Evolutionary conservation across 2,888 invertebrate species (phyloP).

Genomic region (Agrochola lychnidis): DNA sequence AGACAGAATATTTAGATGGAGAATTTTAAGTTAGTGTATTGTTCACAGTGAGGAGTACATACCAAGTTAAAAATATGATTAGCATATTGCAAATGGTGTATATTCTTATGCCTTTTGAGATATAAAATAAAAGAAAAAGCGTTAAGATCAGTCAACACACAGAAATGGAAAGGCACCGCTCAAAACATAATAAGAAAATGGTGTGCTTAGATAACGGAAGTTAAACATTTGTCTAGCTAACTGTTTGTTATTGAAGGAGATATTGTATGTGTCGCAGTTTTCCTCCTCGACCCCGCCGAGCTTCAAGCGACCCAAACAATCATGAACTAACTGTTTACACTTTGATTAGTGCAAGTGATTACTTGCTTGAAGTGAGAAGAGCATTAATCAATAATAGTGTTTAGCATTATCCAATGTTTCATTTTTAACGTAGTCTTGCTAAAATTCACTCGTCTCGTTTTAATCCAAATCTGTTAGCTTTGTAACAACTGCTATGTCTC

Average conservation of each 20-base stretch:
- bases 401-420: background rate
- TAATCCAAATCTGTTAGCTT: background rate
- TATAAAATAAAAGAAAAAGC: conserved; percentile 20
- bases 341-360: conserved; percentile 37
- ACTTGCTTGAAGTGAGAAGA: conserved; percentile 21
- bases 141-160: conserved; percentile 17
- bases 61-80: conserved; percentile 43
- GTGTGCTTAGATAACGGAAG: conserved; percentile 49
- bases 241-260: conserved; percentile 52
- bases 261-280: conserved; percentile 53
- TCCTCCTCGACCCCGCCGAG: conserved; percentile 29
- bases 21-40: conserved; percentile 45
- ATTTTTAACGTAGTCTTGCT: background rate
- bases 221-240: conserved; percentile 57
- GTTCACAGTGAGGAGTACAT: conserved; percentile 36
- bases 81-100: conserved; percentile 44
- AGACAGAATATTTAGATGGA: conserved; percentile 42
- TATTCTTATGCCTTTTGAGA: background rate
- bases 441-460: background rate
- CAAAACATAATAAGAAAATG: conserved; percentile 38
- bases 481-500: background rate
- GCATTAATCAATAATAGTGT: background rate
- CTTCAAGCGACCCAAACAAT: conserved; percentile 35
- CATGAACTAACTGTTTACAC: conserved; percentile 23
- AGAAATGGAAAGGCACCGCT: conserved; percentile 16